Evolutionary conservation across 2,888 invertebrate species (phyloP).

Genomic region (Temnothorax ravouxi): DNA sequence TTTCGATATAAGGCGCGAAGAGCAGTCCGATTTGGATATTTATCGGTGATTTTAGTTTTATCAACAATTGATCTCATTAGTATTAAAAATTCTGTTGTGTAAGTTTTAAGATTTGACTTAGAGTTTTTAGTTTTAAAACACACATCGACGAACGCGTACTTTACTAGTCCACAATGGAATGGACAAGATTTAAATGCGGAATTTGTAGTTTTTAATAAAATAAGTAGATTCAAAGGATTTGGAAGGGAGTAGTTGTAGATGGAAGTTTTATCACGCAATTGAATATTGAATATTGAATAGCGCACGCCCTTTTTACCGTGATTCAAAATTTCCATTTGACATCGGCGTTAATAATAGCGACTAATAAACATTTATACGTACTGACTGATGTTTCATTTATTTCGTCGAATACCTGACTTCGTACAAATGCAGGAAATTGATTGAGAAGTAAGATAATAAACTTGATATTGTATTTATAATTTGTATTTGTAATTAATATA

Average conservation of each 20-base stretch:
- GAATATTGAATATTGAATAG: constrained; percentile 12
- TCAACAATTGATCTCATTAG: constrained; percentile 82
- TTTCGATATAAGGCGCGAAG: constrained; percentile 23
- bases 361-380: constrained; percentile 68
- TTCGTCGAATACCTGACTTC: background rate
- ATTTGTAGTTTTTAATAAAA: constrained; percentile 39
- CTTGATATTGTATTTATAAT: constrained; percentile 3
- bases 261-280: constrained; percentile 9
- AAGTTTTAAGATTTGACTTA: constrained; percentile 66
- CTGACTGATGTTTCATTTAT: constrained; percentile 31
- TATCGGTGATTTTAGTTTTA: constrained; percentile 71
- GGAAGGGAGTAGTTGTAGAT: constrained; percentile 2
- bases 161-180: constrained; percentile 18
- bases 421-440: background rate
- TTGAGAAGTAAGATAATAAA: background rate
- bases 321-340: constrained; percentile 43
- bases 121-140: constrained; percentile 5
- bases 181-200: constrained; percentile 33
- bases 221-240: constrained; percentile 13
- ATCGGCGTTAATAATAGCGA: constrained; percentile 46
- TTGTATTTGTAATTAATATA: background rate
- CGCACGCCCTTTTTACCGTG: background rate
- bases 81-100: constrained; percentile 75
- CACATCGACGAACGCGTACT: constrained; percentile 42
- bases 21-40: constrained; percentile 36